Conservation (phyloP, 2,113 vertebrate species). For the Pseudopodoces humilis region DNA sequence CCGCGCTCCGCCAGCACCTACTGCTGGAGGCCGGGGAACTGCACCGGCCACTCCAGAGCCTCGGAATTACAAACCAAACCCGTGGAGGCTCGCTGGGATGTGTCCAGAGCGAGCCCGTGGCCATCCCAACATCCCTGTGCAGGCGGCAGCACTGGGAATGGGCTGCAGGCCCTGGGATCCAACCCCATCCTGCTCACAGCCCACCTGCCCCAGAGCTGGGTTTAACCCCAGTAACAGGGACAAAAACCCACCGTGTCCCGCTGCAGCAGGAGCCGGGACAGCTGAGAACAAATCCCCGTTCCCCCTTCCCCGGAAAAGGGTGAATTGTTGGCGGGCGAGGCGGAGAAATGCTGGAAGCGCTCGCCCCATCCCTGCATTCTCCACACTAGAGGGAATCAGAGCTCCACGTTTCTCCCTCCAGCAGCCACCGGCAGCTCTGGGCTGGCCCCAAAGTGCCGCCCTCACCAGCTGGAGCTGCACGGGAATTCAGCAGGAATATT, state of each 20-base stretch:
- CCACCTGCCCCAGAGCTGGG: not conserved
- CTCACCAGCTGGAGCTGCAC: not conserved
- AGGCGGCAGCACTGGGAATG: fast-evolving
- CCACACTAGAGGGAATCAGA: constrained; percentile 68
- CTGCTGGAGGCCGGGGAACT: not conserved
- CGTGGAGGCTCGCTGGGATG: fast-evolving
- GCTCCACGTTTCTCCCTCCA: not conserved
- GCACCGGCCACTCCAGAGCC: not conserved
- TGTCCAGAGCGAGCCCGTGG: fast-evolving
- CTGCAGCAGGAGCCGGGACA: not conserved
- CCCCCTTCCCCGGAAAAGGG: no score
- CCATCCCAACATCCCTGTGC: fast-evolving
- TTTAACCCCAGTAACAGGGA: not conserved
- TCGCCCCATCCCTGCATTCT: not conserved
- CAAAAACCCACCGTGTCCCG: fast-evolving
- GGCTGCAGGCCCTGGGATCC: fast-evolving
- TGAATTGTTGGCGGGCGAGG: fast-evolving
- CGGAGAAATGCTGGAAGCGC: fast-evolving
- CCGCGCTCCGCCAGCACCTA: constrained; percentile 23
- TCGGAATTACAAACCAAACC: fast-evolving
- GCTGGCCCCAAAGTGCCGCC: fast-evolving
- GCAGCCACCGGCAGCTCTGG: not conserved
- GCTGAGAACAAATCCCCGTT: fast-evolving
- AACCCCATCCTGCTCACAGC: fast-evolving
- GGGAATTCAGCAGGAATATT: not conserved